These are phyloP conservation scores for Reticulitermes speratus DNA, from an alignment of 1,140 invertebrate species.

Conservation along the genomic window DNA sequence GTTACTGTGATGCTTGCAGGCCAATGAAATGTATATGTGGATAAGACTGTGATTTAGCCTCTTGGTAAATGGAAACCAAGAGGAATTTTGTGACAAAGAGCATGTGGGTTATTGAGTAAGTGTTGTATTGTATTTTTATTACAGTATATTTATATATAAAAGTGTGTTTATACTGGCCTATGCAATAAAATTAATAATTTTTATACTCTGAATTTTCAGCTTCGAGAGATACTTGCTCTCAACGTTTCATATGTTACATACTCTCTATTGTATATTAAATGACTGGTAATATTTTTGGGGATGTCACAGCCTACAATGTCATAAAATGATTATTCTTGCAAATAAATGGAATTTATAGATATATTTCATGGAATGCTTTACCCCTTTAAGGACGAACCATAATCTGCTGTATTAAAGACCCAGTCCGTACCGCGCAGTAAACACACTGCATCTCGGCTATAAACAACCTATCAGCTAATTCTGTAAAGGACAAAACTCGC, in stretches of 20 bases:
- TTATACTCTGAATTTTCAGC: too few species aligned
- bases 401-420: too few species aligned
- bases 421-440: too few species aligned
- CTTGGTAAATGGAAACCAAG: not conserved
- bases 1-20: not conserved
- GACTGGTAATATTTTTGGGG: not conserved
- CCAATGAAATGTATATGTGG: not conserved
- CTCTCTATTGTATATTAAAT: not conserved
- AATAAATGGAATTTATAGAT: not conserved
- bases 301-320: not conserved
- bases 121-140: not conserved
- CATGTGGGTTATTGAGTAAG: not conserved
- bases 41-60: too few species aligned
- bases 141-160: not conserved
- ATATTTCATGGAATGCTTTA: too few species aligned
- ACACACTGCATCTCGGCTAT: too few species aligned
- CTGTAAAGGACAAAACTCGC: too few species aligned
- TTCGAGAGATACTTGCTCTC: not conserved
- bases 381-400: too few species aligned
- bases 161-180: not conserved
- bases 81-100: not conserved
- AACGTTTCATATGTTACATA: not conserved
- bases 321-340: not conserved
- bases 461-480: too few species aligned
- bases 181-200: not conserved